Conservation (phyloP, 2,797 vertebrate genomes). For the Tauraco hartlaubi region DNA sequence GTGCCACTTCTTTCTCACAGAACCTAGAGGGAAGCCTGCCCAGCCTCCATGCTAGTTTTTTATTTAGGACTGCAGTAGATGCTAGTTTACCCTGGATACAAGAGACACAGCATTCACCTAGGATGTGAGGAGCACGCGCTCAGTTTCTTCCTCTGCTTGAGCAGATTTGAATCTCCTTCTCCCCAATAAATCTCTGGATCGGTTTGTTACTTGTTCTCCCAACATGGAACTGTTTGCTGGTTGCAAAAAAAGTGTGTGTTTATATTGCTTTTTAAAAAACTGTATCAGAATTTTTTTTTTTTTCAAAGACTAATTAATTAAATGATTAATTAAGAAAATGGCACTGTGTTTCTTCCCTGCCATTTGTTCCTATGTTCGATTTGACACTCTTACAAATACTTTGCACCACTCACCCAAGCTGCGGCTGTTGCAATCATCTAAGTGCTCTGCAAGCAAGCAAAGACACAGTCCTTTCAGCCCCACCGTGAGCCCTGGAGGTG, state of each 20-base stretch:
- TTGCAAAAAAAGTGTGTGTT: neutral
- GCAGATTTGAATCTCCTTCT: neutral
- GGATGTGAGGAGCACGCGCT: neutral
- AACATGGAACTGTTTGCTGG: neutral
- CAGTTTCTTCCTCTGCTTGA: neutral
- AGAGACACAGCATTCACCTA: neutral
- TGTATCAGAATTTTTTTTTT: neutral
- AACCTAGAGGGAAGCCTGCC: neutral
- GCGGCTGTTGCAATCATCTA: neutral
- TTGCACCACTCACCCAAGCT: neutral
- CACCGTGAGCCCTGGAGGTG: neutral
- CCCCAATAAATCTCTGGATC: neutral
- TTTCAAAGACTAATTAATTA: neutral
- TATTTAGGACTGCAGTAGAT: neutral
- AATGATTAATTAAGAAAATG: neutral
- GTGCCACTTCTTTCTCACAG: neutral
- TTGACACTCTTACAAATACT: neutral
- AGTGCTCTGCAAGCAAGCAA: neutral
- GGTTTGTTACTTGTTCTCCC: neutral
- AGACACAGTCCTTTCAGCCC: neutral
- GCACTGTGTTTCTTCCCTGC: neutral
- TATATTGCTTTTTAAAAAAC: neutral
- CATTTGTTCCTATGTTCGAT: neutral
- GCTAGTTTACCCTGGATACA: neutral
- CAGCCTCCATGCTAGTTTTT: neutral